These are phyloP conservation scores for Leptopilina clavipes DNA, from an alignment of 1,140 invertebrate species.

Conservation along the genomic window DNA sequence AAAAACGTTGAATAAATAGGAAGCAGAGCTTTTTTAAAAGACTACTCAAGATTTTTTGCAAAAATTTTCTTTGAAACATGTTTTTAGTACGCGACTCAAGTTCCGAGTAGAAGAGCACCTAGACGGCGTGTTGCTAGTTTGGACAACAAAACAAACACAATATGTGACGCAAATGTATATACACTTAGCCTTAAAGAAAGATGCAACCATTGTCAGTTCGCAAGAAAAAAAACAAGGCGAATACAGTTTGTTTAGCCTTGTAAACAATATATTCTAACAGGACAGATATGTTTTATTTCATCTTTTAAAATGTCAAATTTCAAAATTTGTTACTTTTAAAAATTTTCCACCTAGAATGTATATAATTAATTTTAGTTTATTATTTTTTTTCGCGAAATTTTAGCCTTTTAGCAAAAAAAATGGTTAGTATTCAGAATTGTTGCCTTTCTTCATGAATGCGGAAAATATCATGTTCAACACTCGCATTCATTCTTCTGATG, in stretches of 20 bases:
- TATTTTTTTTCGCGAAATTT: too few relatives aligned
- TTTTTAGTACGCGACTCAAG: conserved; percentile 56
- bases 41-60: conserved; percentile 25
- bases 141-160: conserved; percentile 63
- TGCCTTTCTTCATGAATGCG: too few relatives aligned
- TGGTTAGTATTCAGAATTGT: too few relatives aligned
- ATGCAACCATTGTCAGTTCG: conserved; percentile 57
- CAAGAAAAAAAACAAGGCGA: conserved; percentile 43
- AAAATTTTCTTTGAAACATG: conserved; percentile 39
- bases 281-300: neutral
- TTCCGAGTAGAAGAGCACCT: conserved; percentile 47
- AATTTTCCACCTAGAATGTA: too few relatives aligned
- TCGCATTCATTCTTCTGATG: too few relatives aligned
- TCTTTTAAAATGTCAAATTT: too few relatives aligned
- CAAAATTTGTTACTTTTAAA: too few relatives aligned
- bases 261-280: neutral
- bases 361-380: too few relatives aligned
- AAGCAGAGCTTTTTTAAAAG: neutral
- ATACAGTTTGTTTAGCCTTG: neutral
- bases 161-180: conserved; percentile 54
- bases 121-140: conserved; percentile 59
- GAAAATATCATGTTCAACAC: too few relatives aligned
- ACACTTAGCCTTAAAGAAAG: conserved; percentile 56
- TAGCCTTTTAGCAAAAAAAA: too few relatives aligned
- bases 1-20: conserved; percentile 11